Evolutionary conservation across 2,113 vertebrate species (phyloP).

Genomic region (Microcebus griseorufus): DNA sequence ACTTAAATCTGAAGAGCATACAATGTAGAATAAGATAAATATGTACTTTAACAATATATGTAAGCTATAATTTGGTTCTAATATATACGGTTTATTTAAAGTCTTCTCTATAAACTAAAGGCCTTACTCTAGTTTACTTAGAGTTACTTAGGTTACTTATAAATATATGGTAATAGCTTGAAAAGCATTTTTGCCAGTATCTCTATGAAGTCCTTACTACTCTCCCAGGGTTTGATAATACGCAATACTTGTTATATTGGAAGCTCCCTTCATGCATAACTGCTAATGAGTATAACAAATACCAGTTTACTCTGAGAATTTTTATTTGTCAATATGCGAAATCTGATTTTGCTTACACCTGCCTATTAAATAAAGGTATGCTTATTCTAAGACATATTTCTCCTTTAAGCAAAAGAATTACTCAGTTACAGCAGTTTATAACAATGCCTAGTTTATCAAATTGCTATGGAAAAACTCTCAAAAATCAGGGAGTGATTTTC

Average conservation of each 20-base stretch:
- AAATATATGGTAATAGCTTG: neutral
- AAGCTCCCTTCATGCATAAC: neutral
- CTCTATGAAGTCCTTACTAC: neutral
- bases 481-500: neutral
- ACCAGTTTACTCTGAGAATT: neutral
- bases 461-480: neutral
- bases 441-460: conserved; percentile 1
- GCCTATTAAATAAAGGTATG: neutral
- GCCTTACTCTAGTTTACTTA: neutral
- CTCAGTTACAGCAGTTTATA: conserved; percentile 8
- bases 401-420: neutral
- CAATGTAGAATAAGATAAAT: neutral
- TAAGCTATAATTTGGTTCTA: neutral
- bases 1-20: neutral
- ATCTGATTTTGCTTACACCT: neutral
- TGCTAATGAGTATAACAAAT: neutral
- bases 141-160: neutral
- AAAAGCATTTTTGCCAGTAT: neutral
- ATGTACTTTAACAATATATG: neutral
- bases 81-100: neutral
- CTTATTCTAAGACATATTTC: neutral
- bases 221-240: neutral
- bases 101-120: neutral
- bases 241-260: neutral
- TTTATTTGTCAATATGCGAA: neutral